A percentile compares a stretch with the other conserved stretches of the same genome.
Conservation (phyloP, 1,140 invertebrate genomes). For the Pogonomyrmex barbatus region DNA sequence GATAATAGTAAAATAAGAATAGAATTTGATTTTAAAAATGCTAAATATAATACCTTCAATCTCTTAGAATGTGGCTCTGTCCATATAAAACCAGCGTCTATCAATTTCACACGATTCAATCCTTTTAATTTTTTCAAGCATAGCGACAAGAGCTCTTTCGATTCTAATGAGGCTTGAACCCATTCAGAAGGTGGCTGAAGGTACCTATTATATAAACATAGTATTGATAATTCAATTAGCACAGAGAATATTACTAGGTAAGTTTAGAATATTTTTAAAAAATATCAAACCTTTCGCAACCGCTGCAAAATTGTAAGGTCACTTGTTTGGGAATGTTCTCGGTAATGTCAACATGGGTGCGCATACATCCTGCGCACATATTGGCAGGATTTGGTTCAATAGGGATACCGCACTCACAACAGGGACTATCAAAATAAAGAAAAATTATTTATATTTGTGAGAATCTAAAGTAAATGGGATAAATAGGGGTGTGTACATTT, state of each 20-base stretch:
- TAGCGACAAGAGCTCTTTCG: constrained; percentile 95
- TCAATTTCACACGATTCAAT: constrained; percentile 94
- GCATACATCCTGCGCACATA: constrained; percentile 98
- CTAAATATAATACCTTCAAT: constrained; percentile 90
- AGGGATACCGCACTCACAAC: constrained; percentile 92
- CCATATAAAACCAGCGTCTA: constrained; percentile 99
- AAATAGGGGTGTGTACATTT: too few species aligned
- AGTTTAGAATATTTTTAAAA: background rate
- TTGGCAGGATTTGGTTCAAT: constrained; percentile 98
- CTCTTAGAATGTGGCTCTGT: constrained; percentile 99
- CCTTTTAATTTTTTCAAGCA: constrained; percentile 98
- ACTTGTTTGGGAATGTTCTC: constrained; percentile 98
- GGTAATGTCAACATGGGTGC: constrained; percentile 97
- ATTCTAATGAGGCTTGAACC: constrained; percentile 96
- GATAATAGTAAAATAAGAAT: constrained; percentile 12
- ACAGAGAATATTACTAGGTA: background rate
- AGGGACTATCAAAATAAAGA: constrained; percentile 83
- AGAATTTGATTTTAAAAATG: constrained; percentile 19
- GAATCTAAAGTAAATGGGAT: too few species aligned
- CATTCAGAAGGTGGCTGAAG: constrained; percentile 97
- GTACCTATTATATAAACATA: constrained; percentile 88
- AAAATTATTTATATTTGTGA: background rate
- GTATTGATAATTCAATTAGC: background rate
- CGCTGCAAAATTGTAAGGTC: constrained; percentile 95
- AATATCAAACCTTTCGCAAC: constrained; percentile 92